phyloP scores from a whole-genome alignment of 2,797 vertebrate species.

The Pseudochirops cupreus region DNA sequence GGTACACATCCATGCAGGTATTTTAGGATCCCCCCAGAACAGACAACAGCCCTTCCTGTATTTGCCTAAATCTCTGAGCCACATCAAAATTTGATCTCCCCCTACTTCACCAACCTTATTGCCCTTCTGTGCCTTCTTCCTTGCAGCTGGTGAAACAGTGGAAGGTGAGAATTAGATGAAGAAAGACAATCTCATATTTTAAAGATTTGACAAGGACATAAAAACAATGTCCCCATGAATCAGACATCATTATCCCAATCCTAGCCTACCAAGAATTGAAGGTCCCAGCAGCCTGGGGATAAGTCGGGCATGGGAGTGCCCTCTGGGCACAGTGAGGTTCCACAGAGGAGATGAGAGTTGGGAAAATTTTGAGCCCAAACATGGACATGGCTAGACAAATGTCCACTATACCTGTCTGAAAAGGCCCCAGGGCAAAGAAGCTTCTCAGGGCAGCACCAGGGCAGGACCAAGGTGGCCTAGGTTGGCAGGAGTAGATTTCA shows the following conservation, averaged over 20 bases:
- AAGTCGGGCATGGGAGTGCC: not conserved
- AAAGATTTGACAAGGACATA: not conserved
- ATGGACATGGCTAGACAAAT: not conserved
- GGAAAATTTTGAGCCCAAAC: not conserved
- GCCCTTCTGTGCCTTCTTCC: not conserved
- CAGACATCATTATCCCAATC: not conserved
- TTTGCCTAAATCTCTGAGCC: not conserved
- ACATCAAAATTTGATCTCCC: not conserved
- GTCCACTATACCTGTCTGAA: not conserved
- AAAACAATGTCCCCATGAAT: not conserved
- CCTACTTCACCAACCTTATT: not conserved
- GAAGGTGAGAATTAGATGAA: not conserved
- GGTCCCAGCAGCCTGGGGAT: not conserved
- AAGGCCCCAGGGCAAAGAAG: not conserved
- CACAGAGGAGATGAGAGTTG: not conserved
- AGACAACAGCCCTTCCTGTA: not conserved
- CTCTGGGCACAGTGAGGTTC: not conserved
- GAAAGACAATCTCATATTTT: not conserved
- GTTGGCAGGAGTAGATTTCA: not conserved
- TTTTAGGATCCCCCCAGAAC: not conserved
- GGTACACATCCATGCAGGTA: not conserved
- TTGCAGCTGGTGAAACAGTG: not conserved
- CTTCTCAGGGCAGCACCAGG: not conserved
- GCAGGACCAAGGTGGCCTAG: not conserved
- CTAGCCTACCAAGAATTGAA: not conserved